Evolutionary conservation across 2,797 vertebrate species (phyloP).

Genomic region (Bradypus variegatus): DNA sequence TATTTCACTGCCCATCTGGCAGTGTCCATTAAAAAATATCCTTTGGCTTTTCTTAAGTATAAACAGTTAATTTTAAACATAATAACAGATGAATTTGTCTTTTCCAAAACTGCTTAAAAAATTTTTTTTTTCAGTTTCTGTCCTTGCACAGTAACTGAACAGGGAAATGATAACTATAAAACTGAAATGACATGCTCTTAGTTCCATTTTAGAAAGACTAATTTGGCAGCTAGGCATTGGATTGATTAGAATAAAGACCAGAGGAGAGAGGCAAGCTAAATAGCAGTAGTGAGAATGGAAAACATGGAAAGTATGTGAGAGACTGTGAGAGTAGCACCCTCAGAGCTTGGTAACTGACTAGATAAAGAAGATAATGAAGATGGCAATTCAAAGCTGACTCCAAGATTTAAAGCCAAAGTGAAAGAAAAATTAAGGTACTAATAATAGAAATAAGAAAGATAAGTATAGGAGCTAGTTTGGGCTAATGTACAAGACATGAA

Average conservation of each 20-base stretch:
- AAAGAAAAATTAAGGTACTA: neutral
- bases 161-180: neutral
- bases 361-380: neutral
- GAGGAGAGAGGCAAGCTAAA: neutral
- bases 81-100: neutral
- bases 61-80: neutral
- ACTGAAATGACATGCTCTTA: neutral
- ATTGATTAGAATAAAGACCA: neutral
- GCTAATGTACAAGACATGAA: neutral
- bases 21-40: neutral
- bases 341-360: neutral
- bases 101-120: neutral
- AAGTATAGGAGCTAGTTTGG: neutral
- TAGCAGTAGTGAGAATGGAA: neutral
- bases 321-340: neutral
- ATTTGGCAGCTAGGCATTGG: neutral
- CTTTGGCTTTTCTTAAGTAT: neutral
- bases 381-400: neutral
- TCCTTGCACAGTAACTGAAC: neutral
- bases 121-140: neutral
- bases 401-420: neutral
- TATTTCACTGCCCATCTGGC: neutral
- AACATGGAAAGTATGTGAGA: neutral
- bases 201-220: neutral
- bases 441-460: neutral